Evolutionary conservation across 1,140 invertebrate species (phyloP), one percentile per base, ranked within the genome.

Genomic region (Uloborus diversus): DNA sequence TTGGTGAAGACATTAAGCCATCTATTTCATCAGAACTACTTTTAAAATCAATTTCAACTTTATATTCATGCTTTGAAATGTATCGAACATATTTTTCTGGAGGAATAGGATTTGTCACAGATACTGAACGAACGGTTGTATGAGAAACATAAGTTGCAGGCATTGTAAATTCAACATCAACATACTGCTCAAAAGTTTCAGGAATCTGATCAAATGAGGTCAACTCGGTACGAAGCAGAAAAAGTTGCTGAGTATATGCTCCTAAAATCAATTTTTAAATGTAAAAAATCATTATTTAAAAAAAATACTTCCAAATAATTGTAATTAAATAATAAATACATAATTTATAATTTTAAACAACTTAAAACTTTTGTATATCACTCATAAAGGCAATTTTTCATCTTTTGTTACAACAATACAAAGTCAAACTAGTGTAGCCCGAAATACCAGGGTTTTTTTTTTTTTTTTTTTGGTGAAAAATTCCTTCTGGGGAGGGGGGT

Each of bases 81-180:
- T 99, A 98, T 81, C 95, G 90, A 5, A 99, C 97, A 88, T 98
- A 99, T 89, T 99, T 99, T 88, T 99, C 98, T 4, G 98, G 97
- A 13, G 97, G 96, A 84, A 96, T 93, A 81, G 94, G 95, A 82
- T 92, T 94, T 82, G 93, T 93, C 83, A 84, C 83, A 84, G 93
- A 91, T 76, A 99, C 92, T 71, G 96, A 98, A 82, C 98, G 90
- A 79, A 98, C 94, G 20, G 97, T 98, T 56, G 96, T 97, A 87
- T 99, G 96, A 28, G 95, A 97, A 61, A 97, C 95, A 85, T 97
- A 97, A 35, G 97, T 98, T 61, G 96, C 93, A 28, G 98, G 97
- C 97, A 99, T 99, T 20, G 96, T 99, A 87, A 99, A 99, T 86
- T 99, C 96, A 5, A 99, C 95, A 85, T 93, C 92, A 82, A 93